These are phyloP conservation scores for Pipistrellus nathusii DNA, from an alignment of 2,797 vertebrate genomes.

Conservation along the genomic window DNA sequence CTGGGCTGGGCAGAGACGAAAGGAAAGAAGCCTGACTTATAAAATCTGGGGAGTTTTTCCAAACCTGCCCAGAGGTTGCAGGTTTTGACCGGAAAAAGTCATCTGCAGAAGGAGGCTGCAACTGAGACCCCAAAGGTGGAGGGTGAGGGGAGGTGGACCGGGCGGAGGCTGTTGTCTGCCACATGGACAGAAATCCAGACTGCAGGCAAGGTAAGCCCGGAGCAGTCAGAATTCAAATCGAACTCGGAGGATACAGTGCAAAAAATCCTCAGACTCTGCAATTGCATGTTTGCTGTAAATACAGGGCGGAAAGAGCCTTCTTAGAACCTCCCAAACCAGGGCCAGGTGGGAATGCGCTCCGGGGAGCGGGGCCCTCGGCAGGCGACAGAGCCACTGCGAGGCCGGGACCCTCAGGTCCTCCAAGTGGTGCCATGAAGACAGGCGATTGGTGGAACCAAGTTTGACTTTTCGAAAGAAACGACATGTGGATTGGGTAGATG, in stretches of 20 bases:
- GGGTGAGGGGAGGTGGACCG: background rate
- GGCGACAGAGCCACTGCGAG: background rate
- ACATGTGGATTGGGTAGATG: background rate
- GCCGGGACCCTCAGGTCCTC: too few species aligned
- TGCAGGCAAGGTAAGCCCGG: background rate
- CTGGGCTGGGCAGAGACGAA: background rate
- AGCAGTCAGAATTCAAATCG: background rate
- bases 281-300: background rate
- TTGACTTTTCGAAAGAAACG: constrained; percentile 11
- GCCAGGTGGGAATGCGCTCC: background rate
- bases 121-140: background rate
- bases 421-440: background rate
- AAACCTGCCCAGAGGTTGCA: background rate
- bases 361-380: background rate
- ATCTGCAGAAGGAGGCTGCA: background rate
- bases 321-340: background rate
- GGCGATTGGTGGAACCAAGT: background rate
- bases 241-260: background rate
- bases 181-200: background rate
- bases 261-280: constrained; percentile 10
- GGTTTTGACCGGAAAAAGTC: background rate
- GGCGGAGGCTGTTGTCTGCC: background rate
- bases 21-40: background rate
- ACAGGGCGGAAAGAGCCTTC: background rate
- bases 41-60: background rate